These are phyloP conservation scores for Fistularia tabacaria DNA, from an alignment of 2,797 vertebrate genomes.

Conservation along the genomic window DNA sequence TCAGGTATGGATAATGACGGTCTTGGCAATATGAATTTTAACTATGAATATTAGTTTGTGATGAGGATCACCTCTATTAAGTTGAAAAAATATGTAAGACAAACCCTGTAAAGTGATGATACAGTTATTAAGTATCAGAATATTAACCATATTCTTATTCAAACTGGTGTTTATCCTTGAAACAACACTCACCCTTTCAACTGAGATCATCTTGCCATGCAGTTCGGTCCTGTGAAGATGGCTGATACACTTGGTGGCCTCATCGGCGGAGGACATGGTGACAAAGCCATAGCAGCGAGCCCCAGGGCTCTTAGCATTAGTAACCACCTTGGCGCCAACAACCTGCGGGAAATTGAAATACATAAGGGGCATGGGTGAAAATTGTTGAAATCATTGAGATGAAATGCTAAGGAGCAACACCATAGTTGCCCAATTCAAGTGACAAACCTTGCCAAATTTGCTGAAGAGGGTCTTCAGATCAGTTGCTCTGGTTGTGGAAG, in stretches of 20 bases:
- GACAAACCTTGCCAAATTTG: slow-evolving; percentile 91
- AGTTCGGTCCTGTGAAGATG: slow-evolving; percentile 94
- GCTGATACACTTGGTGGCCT: slow-evolving; percentile 90
- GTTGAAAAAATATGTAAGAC: background rate
- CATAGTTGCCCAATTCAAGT: background rate
- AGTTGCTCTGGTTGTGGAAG: slow-evolving; percentile 94
- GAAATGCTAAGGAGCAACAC: too few species aligned
- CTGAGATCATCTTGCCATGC: slow-evolving; percentile 96
- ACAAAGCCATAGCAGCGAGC: slow-evolving; percentile 98
- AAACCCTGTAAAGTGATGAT: background rate
- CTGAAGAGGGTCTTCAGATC: slow-evolving; percentile 97
- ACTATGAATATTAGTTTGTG: too few species aligned
- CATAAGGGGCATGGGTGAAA: background rate
- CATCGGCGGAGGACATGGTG: slow-evolving; percentile 91
- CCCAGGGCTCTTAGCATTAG: slow-evolving; percentile 94
- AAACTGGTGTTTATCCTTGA: background rate
- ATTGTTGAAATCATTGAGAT: background rate
- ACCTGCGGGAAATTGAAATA: slow-evolving; percentile 71
- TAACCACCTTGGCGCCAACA: slow-evolving; percentile 95
- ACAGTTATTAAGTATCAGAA: background rate
- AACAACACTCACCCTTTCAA: slow-evolving; percentile 82
- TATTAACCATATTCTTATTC: too few species aligned
- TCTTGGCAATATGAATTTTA: too few species aligned
- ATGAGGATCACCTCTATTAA: too few species aligned
- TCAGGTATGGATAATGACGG: too few species aligned